Evolutionary conservation across 2,113 vertebrate species (phyloP), one percentile per base, ranked within the genome.

Genomic region (Proterorhinus semilunaris): DNA sequence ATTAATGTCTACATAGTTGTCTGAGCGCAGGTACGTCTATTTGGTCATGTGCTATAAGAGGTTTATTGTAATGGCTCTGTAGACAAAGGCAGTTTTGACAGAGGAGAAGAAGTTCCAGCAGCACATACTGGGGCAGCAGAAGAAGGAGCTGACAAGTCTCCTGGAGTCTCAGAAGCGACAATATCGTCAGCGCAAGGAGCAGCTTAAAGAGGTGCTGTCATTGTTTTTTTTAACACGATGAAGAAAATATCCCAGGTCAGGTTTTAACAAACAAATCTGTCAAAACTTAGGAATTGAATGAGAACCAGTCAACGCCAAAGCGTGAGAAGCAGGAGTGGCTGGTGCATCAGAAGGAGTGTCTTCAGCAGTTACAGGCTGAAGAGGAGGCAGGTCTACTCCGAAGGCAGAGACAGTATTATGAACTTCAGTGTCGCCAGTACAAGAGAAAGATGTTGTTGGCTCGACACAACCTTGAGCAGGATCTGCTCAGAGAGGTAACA

Each of bases 21-120:
- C 3, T 36, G 8, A 44, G 42, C 1, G 7, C 7, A 61, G 45
- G 36, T 61, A 61, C 21, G 43, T 61, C 1, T 6, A 5, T 61
- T 3, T 61, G 12, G 3, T 36, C 8, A 36, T 36, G 36, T 15
- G 42, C 36, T 44, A 45, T 13, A 51, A 44, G 12, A 44, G 0
- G 1, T 59, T 15, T 4, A 59, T 44, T 61, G 3, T 1, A n/a
- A 0, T 57, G 1, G 8, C 17, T 13, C 7, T 62, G 0, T 55
- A 95, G 94, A 91, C 90, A 0, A 95, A 96, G 65, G 92, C 85
- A 0, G 89, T 93, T 8, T 66, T 94, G 79, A 80, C 94, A 0
- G 95, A 97, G 76, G 95, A 97, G 78, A 95, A 96, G 67, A 96
- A 96, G 89, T 97, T 96, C 79, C 95, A 97, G 87, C 95, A 97